phyloP scores from a whole-genome alignment of 2,797 vertebrate species.

The Pitangus sulphuratus region DNA sequence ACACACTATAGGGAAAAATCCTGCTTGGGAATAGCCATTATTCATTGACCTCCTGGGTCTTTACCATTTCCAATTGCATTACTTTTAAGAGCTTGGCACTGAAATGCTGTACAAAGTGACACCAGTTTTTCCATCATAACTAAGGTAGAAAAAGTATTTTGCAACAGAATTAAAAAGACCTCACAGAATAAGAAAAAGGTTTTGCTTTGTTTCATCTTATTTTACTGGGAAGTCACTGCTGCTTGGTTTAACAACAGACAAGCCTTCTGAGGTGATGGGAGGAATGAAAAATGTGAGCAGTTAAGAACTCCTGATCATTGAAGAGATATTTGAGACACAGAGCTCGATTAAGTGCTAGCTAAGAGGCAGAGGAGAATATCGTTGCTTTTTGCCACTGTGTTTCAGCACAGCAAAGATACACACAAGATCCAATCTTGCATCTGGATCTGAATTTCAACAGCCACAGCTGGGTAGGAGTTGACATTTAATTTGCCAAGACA shows the following conservation, averaged over 20 bases:
- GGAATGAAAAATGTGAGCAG: constrained; percentile 62
- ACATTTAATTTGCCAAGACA: constrained; percentile 45
- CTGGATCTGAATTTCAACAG: constrained; percentile 38
- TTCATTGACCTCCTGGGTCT: background rate
- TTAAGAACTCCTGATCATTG: constrained; percentile 54
- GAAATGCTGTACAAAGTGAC: background rate
- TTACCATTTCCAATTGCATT: background rate
- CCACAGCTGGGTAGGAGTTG: background rate
- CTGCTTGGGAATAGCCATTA: background rate
- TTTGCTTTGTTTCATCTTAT: constrained; percentile 10
- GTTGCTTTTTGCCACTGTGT: background rate
- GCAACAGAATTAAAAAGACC: background rate
- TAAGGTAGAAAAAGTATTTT: background rate
- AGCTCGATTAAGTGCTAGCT: constrained; percentile 45
- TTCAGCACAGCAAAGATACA: background rate
- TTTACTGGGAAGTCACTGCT: background rate
- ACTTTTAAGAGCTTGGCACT: background rate
- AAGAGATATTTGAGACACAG: constrained; percentile 52
- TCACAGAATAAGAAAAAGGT: background rate
- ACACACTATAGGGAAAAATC: background rate
- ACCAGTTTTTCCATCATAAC: background rate
- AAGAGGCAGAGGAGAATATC: background rate
- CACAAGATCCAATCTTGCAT: constrained; percentile 16
- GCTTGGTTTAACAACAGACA: constrained; percentile 22
- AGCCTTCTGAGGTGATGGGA: constrained; percentile 41